Evolutionary conservation across 2,888 invertebrate species (phyloP).

Genomic region (Ichneumon xanthorius): DNA sequence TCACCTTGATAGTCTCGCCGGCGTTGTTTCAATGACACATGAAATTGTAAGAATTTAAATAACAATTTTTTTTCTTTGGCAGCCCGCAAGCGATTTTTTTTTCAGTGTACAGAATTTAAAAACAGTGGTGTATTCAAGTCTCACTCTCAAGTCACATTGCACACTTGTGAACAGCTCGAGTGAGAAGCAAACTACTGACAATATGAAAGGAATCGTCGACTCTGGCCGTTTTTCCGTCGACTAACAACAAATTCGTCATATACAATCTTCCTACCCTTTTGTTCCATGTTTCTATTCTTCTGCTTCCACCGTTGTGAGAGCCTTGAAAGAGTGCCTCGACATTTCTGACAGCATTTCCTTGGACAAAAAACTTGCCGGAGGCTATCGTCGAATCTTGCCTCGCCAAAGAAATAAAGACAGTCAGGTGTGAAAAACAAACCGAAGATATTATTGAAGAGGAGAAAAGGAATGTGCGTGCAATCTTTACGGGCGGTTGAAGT

Average conservation of each 20-base stretch:
- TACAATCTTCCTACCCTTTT: not conserved
- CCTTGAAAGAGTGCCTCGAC: not conserved
- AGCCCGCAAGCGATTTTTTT: no score
- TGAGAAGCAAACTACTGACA: not conserved
- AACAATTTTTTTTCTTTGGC: no score
- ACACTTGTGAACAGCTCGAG: not conserved
- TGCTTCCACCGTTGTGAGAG: not conserved
- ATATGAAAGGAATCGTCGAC: not conserved
- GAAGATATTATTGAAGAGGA: constrained; percentile 3
- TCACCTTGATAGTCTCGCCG: no score
- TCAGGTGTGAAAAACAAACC: not conserved
- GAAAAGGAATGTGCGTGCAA: not conserved
- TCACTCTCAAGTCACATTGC: not conserved
- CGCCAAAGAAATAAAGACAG: not conserved
- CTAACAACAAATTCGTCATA: not conserved
- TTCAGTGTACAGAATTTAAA: not conserved
- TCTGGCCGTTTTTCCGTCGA: not conserved
- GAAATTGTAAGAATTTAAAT: no score
- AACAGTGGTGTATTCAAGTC: not conserved
- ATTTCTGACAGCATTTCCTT: not conserved
- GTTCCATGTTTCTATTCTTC: not conserved
- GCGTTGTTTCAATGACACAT: no score
- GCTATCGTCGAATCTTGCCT: not conserved
- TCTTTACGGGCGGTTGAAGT: not conserved
- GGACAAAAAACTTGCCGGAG: not conserved